Percentiles rank a stretch among this genome's conserved stretches.
Evolutionary conservation across 2,888 invertebrate genomes (phyloP).

Genomic region (Taenaris catops): DNA sequence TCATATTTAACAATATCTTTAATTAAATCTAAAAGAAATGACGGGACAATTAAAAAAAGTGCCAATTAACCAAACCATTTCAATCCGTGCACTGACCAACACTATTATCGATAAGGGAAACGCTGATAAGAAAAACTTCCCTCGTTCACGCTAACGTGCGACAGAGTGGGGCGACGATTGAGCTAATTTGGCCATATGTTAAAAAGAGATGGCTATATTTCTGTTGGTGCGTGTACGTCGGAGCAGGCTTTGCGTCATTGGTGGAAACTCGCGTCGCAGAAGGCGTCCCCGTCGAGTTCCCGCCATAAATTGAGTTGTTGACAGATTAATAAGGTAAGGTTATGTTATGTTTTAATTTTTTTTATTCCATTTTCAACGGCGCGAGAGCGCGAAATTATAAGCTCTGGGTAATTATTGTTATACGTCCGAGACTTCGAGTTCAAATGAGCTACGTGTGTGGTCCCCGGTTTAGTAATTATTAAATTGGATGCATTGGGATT

Average conservation of each 20-base stretch:
- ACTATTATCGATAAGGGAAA: slow-evolving; percentile 16
- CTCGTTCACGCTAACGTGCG: slow-evolving; percentile 3
- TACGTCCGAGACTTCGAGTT: slow-evolving; percentile 42
- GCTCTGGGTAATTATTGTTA: slow-evolving; percentile 67
- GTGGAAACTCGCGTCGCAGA: slow-evolving; percentile 48
- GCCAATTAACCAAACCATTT: slow-evolving; percentile 20
- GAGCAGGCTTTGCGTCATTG: slow-evolving; percentile 50
- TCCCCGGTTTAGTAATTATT: slow-evolving; percentile 53
- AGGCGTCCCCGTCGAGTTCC: slow-evolving; percentile 66
- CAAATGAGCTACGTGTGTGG: slow-evolving; percentile 75
- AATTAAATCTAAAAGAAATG: slow-evolving; percentile 16
- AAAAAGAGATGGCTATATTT: slow-evolving; percentile 45
- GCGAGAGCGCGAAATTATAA: slow-evolving; percentile 72
- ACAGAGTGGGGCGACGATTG: slow-evolving; percentile 1
- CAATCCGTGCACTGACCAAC: slow-evolving; percentile 4
- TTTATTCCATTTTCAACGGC: slow-evolving; percentile 52
- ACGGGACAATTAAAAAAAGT: slow-evolving; percentile 18
- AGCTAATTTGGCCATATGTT: slow-evolving; percentile 3
- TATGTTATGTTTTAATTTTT: slow-evolving; percentile 75
- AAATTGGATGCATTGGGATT: too few relatives aligned
- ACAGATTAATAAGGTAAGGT: slow-evolving; percentile 76
- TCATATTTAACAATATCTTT: slow-evolving; percentile 3
- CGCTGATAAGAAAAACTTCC: slow-evolving; percentile 8
- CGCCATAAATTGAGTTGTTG: slow-evolving; percentile 81
- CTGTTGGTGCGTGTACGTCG: slow-evolving; percentile 23